Evolutionary conservation across 2,797 vertebrate species (phyloP).

Genomic region (Apogon hyalosoma): DNA sequence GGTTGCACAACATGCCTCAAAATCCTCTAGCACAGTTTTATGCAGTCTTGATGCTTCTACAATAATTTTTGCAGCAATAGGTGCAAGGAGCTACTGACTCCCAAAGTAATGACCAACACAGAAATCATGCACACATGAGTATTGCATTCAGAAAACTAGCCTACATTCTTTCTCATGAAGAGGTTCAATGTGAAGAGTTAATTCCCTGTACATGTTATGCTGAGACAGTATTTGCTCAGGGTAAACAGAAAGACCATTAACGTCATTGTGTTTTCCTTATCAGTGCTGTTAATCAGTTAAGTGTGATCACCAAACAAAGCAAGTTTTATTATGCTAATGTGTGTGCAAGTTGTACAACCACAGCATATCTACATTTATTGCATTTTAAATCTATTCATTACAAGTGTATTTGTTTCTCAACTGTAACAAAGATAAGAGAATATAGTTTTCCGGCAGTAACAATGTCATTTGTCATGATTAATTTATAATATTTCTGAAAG

Average conservation of each 20-base stretch:
- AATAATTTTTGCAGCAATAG: no score
- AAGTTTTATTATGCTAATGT: background rate
- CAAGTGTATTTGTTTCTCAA: background rate
- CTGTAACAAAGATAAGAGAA: background rate
- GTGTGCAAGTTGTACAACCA: background rate
- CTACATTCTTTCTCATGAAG: background rate
- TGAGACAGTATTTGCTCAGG: background rate
- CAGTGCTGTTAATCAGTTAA: background rate
- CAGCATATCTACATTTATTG: background rate
- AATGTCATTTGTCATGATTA: no score
- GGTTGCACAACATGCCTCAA: no score
- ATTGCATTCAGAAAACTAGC: no score
- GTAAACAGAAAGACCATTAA: constrained; percentile 14
- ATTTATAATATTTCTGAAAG: no score
- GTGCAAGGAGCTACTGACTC: background rate
- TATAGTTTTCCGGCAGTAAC: background rate
- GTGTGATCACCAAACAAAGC: constrained; percentile 11
- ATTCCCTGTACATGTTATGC: background rate
- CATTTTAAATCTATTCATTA: background rate
- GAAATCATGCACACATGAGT: no score
- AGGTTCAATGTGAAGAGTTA: background rate
- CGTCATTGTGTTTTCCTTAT: constrained; percentile 16
- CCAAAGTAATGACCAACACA: no score
- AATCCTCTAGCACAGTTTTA: no score
- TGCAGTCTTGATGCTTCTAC: no score